phyloP scores from a whole-genome alignment of 2,113 vertebrate genomes.

The Eurypyga helias region DNA sequence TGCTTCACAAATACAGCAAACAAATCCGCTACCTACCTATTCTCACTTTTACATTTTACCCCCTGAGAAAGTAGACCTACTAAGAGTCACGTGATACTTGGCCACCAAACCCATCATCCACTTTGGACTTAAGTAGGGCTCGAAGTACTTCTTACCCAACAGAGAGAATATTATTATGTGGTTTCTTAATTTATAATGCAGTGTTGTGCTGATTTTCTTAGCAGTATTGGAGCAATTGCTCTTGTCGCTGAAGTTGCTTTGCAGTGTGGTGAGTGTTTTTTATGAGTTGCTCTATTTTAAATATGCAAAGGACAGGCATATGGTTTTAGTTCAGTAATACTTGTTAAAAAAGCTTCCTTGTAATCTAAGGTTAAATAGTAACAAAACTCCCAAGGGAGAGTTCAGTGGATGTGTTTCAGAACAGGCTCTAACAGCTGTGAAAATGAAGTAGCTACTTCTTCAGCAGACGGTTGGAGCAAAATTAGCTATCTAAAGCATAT shows the following conservation, averaged over 20 bases:
- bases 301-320: neutral
- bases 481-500: neutral
- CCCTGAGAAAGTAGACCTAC: neutral
- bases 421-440: neutral
- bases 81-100: neutral
- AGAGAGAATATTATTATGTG: neutral
- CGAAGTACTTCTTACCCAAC: neutral
- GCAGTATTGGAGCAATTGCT: neutral
- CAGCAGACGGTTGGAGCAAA: neutral
- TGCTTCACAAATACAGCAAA: neutral
- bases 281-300: neutral
- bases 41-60: neutral
- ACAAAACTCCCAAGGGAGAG: neutral
- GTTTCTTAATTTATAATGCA: neutral
- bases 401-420: neutral
- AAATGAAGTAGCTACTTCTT: neutral
- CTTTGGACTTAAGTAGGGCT: neutral
- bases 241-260: neutral
- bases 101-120: neutral
- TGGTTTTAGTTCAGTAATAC: neutral
- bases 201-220: neutral
- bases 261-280: neutral
- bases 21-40: neutral
- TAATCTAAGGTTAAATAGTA: neutral
- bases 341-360: slow-evolving; percentile 6